Evolutionary conservation across 1,140 invertebrate species (phyloP), one percentile per base, ranked within the genome.

Genomic region (Dendroctonus ponderosae): DNA sequence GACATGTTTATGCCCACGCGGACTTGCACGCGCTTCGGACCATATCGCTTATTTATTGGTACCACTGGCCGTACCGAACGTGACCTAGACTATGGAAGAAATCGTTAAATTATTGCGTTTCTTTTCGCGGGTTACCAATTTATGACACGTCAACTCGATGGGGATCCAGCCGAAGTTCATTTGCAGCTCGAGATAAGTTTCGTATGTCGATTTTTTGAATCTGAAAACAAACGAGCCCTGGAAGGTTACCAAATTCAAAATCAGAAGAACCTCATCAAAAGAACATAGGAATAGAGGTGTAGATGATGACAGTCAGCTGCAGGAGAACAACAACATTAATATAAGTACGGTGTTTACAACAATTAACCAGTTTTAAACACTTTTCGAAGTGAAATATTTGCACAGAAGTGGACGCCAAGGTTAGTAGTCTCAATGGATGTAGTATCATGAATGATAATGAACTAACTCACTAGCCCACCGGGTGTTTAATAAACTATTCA

Each of bases 1-100:
- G 75, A 75, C 74, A 77, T 75, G 74, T 77, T 77, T 76, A 75
- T 75, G 70, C 74, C 72, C 71, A 77, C 74, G 74, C 69, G 70
- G 70, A 75, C 61, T 74, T 76, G 74, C 75, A 77, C 75, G 75
- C 75, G 75, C 73, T 76, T 64, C 74, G 72, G 71, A 76, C 75
- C 75, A 77, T 77, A 77, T 77, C 75, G 74, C 69, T 74, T 76
- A 77, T 77, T 77, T 77, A 77, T 77, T 77, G 72, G 72, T 77
- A 72, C 75, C 75, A 73, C 72, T 77, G 72, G 69, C 72, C 68
- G 74, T 70, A 70, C 62, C 66, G 72, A 77, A 77, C 75, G 75
- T 77, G 75, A 77, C 74, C 73, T 72, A 75, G 73, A 75, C 74
- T 73, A 74, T 73, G 72, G 72, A 73, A 75, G 74, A 76, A 76